phyloP scores from a whole-genome alignment of 1,140 invertebrate species.

The Cydia strobilella region DNA sequence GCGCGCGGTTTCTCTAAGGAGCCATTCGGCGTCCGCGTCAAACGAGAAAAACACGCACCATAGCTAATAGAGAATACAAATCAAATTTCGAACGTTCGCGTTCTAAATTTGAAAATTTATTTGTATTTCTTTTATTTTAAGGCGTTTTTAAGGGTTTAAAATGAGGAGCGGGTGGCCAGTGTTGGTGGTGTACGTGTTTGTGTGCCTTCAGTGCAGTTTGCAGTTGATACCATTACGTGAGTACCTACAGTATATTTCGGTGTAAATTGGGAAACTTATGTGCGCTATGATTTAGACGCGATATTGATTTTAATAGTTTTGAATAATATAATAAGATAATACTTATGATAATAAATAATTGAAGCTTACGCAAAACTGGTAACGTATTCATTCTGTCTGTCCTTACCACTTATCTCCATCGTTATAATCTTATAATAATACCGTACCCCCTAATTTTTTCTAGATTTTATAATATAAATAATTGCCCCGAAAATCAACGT shows the following conservation, averaged over 20 bases:
- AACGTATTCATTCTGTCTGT: no score
- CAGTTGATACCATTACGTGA: conserved; percentile 69
- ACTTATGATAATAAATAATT: no score
- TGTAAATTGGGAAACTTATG: not conserved
- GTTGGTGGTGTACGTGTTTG: conserved; percentile 48
- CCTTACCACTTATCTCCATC: no score
- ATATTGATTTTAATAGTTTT: no score
- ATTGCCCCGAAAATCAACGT: no score
- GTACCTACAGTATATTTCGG: conserved; percentile 43
- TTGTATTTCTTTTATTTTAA: conserved; percentile 4
- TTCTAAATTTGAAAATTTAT: conserved; percentile 23
- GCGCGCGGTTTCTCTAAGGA: conserved; percentile 29
- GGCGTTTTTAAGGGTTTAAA: conserved; percentile 29
- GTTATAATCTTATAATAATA: no score
- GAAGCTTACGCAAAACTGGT: no score
- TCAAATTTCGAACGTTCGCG: conserved; percentile 16
- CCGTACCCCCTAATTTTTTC: no score
- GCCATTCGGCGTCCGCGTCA: conserved; percentile 18
- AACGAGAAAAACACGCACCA: conserved; percentile 30
- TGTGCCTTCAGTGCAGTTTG: conserved; percentile 53
- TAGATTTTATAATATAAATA: no score
- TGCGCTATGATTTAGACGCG: not conserved
- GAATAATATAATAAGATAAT: no score
- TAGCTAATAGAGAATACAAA: conserved; percentile 10
- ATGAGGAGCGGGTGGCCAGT: conserved; percentile 35